Evolutionary conservation across 2,888 invertebrate genomes (phyloP).

Genomic region (Spilarctia lutea): DNA sequence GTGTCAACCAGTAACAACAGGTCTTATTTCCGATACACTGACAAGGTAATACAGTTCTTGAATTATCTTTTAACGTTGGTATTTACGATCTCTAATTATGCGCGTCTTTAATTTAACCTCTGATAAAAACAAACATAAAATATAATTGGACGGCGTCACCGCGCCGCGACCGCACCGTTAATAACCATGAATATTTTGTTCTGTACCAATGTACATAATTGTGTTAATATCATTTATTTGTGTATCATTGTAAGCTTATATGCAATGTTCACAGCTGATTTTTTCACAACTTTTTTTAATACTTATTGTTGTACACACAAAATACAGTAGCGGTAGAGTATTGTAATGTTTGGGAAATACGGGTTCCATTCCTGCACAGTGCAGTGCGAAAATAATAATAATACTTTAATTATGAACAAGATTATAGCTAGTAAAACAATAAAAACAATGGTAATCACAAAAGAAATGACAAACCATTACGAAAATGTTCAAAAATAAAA

Average conservation of each 20-base stretch:
- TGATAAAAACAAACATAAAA: not conserved
- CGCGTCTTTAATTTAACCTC: not conserved
- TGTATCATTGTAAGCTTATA: too few relatives aligned
- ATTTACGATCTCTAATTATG: not conserved
- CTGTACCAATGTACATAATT: not conserved
- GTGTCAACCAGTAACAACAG: not conserved
- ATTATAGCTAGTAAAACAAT: too few relatives aligned
- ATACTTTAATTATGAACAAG: too few relatives aligned
- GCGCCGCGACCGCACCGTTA: not conserved
- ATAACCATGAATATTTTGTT: not conserved
- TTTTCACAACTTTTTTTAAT: too few relatives aligned
- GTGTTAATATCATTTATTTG: too few relatives aligned
- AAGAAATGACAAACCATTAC: too few relatives aligned
- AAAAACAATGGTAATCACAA: too few relatives aligned
- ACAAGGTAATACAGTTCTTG: not conserved
- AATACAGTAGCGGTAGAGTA: not conserved
- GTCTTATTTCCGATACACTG: not conserved
- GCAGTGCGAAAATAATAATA: too few relatives aligned
- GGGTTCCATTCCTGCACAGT: too few relatives aligned
- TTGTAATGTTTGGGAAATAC: not conserved
- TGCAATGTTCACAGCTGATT: too few relatives aligned
- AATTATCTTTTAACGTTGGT: not conserved
- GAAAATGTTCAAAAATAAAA: too few relatives aligned
- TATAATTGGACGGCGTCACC: not conserved
- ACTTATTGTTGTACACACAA: too few relatives aligned